Evolutionary conservation across 2,888 invertebrate species (phyloP), one percentile per base, ranked within the genome.

Genomic region (Zygothrica quintamaculata): DNA sequence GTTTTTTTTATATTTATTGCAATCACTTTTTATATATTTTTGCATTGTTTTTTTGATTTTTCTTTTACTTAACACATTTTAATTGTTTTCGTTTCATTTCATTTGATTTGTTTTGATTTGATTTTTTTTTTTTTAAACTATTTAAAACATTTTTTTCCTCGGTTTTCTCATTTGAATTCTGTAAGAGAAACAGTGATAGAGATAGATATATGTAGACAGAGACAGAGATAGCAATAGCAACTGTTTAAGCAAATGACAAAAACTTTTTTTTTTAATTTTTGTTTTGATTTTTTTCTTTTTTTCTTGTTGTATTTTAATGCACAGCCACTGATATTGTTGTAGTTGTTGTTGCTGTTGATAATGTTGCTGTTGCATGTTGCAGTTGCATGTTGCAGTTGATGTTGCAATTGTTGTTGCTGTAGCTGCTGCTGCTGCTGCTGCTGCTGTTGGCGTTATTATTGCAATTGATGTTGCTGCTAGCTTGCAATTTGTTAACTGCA

Each of bases 141-240:
- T 74, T 69, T 69, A 71, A 69, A 77, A 79, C 74, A 59, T 65
- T 73, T 74, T 81, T 75, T 78, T 84, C 79, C 78, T 86, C 42
- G 78, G 82, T 67, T 87, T 84, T 84, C 76, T 73, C 84, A 87
- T 81, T 87, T 87, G 74, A 73, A 74, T 68, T 67, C 31, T 37
- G 15, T 34, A 39, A 34, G 37, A 50, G 50, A 40, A 44, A 48
- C 11, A 13, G 36, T 16, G 7, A 34, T 9, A 29, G 11, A 33
- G 15, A 15, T 1, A 18, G 36, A 44, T 34, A 26, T n/a, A 47
- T 16, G 18, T 11, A 46, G 12, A 9, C n/a, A 39, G 31, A 33
- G 11, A 11, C 37, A 40, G 33, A 25, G 51, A 15, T 33, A 44
- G 37, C 48, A n/a, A 58, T 29, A 43, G 12, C 26, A 29, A 9